A percentile compares a stretch with the other conserved stretches of the same genome.
These are phyloP conservation scores for Euleptes europaea DNA, from an alignment of 2,113 vertebrate species.

Conservation along the genomic window DNA sequence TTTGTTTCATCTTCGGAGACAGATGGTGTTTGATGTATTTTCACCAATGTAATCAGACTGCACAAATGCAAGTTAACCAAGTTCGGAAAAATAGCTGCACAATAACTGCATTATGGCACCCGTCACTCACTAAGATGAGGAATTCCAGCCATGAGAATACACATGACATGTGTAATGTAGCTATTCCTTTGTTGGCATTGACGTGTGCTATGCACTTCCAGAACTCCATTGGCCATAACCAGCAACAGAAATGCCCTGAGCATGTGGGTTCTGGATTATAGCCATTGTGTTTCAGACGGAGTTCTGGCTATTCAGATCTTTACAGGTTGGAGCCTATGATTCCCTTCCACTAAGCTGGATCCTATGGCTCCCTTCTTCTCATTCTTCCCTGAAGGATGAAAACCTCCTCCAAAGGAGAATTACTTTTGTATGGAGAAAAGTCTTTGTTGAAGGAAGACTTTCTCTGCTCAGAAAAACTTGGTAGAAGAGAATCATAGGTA, in stretches of 20 bases:
- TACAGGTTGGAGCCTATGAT: too few relatives aligned
- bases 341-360: too few relatives aligned
- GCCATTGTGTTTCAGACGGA: not conserved
- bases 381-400: too few relatives aligned
- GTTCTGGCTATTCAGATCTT: not conserved
- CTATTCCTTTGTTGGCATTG: not conserved
- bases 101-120: not conserved
- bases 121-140: not conserved
- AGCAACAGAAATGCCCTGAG: not conserved
- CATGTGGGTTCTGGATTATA: not conserved
- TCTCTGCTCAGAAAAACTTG: too few relatives aligned
- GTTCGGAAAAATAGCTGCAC: not conserved
- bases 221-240: not conserved
- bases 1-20: conserved; percentile 27
- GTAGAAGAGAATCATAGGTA: too few relatives aligned
- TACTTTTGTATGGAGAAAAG: too few relatives aligned
- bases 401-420: too few relatives aligned
- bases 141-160: too few relatives aligned
- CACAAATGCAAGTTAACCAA: conserved; percentile 14
- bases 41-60: conserved; percentile 29
- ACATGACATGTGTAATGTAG: not conserved
- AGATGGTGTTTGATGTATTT: conserved; percentile 35
- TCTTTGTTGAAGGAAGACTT: too few relatives aligned
- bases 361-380: too few relatives aligned
- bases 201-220: not conserved